Evolutionary conservation across 2,797 vertebrate species (phyloP), one percentile per base, ranked within the genome.

Genomic region (Pagetopsis macropterus): DNA sequence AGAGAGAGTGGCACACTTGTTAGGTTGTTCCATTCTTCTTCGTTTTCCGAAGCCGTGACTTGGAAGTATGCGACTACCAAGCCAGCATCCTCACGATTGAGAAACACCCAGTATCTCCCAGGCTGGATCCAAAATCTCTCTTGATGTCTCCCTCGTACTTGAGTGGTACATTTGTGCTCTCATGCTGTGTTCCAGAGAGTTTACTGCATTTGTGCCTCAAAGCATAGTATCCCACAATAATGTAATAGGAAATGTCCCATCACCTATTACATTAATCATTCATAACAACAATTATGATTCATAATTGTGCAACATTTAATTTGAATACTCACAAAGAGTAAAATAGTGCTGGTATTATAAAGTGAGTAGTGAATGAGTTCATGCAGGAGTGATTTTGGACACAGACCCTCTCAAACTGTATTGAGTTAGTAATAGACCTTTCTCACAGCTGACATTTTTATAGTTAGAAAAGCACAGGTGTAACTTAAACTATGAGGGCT

Each of bases 401-500:
- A 63, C 12, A 4, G 31, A 19, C 6, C 56, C 57, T 21, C 7
- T 57, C 14, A 57, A 16, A 19, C 19, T 44, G 57, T 44, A 16
- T 23, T 60, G 57, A 59, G 40, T 46, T 46, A 27, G 41, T 27
- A 60, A 45, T 43, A 21, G 21, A 33, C 9, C 31, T 46, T 23
- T 46, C 21, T 37, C 16, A 48, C 27, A 15, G 15, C 41, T 13
- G 43, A 46, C 21, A 21, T 60, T 21, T 11, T 33, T 71, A 48
- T 23, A 56, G 44, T 56, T 33, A 64, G 43, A 74, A 23, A 37
- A 50, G 37, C 59, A 7, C 45, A 51, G 14, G 31, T 66, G 63
- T 37, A 12, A 23, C 17, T 23, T 11, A 2, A 17, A 9, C 33
- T 68, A 21, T 44, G 19, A 10, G 14, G 43, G 23, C 2, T 19